Conservation (phyloP, 92 coral and sea anemone species). For the Galaxea fascicularis region DNA sequence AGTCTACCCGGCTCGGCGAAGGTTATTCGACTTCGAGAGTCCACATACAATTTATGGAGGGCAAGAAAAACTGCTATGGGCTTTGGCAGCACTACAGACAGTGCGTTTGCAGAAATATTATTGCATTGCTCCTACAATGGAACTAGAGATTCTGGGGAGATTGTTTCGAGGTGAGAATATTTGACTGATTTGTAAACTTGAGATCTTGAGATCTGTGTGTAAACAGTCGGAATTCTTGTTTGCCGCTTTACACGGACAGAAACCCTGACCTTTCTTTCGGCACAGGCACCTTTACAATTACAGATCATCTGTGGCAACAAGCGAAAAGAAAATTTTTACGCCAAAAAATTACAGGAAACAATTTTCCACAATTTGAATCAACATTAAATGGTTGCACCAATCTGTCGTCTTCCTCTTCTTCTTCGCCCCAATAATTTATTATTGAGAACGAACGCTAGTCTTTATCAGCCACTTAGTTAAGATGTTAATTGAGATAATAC, state of each 20-base stretch:
- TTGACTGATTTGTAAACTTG: neutral
- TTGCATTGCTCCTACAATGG: neutral
- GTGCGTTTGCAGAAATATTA: conserved; percentile 14
- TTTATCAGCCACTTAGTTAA: neutral
- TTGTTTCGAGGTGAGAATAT: conserved; percentile 23
- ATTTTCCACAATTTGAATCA: neutral
- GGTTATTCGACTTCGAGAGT: conserved; percentile 17
- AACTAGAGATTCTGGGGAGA: conserved; percentile 7
- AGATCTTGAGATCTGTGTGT: conserved; percentile 3
- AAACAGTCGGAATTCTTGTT: conserved; percentile 15
- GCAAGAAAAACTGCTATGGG: no score
- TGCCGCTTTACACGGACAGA: conserved; percentile 11
- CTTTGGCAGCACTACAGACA: conserved; percentile 26
- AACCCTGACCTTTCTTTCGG: conserved; percentile 21
- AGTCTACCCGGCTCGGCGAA: conserved; percentile 20
- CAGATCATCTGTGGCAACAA: neutral
- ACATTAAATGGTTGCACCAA: conserved; percentile 10
- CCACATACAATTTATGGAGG: conserved; percentile 16
- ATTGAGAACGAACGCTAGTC: neutral
- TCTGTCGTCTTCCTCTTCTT: conserved; percentile 2
- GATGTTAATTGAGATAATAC: no score
- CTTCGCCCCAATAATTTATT: neutral
- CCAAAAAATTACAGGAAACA: neutral
- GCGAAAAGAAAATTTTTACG: neutral
- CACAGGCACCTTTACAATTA: neutral